Base-by-base conservation (phyloP, 2,888 invertebrate genomes). In the Noctua comes region DNA sequence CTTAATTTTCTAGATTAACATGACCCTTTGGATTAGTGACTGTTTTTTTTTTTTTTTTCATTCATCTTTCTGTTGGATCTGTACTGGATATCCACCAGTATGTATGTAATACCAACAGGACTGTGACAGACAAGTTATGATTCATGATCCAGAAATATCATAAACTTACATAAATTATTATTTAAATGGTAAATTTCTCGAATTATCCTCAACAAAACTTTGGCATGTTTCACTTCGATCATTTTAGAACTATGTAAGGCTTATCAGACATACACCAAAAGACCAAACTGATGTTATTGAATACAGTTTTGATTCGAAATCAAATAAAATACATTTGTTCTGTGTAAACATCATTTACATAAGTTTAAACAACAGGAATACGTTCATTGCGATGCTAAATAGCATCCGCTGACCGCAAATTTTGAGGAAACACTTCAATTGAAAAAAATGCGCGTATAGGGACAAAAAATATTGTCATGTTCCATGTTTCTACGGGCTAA, bases 371-470 rank as follows among this genome's bases (percentile, higher is more conserved):
- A 85, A 89, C 86, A 89, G 87, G 87, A 89, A 88, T 87, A 85
- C 68, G 70, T 72, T 84, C 84, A 89, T 88, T 88, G 80, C 77
- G 78, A 82, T 69, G 84, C 73, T 88, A 77, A 83, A 87, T 84
- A 77, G 78, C 77, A 86, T 84, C 83, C 85, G 87, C 75, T 87
- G 82, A 78, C 79, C 71, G 80, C 82, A 84, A 88, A 88, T 83
- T 88, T 90, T 87, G 83, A 91, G 88, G 92, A 91, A 92, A 91
- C 87, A 88, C 81, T 83, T 83, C 86, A 91, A 91, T 89, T 89
- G 85, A 90, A 90, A 91, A 91, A 90, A 90, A 86, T 91, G 90
- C 90, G 91, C 90, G 89, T 90, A 90, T 65, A 69, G 48, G 66
- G 68, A 81, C 84, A 86, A 86, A 84, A 88, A 77, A 80, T 84